A percentile compares a stretch with the other conserved stretches of the same genome.
phyloP scores from a whole-genome alignment of 2,797 vertebrate genomes.

The Phyllotis vaccarum region DNA sequence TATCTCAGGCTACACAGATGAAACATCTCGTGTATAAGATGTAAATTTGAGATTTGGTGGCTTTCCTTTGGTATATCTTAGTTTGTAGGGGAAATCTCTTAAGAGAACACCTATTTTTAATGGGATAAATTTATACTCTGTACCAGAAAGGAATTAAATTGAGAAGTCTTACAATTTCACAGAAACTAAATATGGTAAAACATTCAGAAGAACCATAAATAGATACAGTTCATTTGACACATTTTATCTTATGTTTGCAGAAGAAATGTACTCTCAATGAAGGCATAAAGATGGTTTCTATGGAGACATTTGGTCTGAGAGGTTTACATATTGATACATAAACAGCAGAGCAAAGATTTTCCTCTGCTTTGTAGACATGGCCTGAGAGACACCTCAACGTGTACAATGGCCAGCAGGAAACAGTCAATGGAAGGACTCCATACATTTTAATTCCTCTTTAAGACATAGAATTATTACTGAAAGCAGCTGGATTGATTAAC shows the following conservation, averaged over 20 bases:
- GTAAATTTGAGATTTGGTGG: neutral
- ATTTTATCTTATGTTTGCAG: conserved; percentile 57
- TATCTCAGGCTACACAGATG: neutral
- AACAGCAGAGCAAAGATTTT: neutral
- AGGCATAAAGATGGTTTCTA: conserved; percentile 48
- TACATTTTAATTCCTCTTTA: neutral
- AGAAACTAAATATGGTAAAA: conserved; percentile 61
- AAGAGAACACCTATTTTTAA: conserved; percentile 62
- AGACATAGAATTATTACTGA: neutral
- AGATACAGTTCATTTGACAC: conserved; percentile 60
- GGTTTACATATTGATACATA: conserved; percentile 10
- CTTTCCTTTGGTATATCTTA: conserved; percentile 18
- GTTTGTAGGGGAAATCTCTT: conserved; percentile 24
- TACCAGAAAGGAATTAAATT: conserved; percentile 59
- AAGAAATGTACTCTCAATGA: conserved; percentile 59
- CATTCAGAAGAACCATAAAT: conserved; percentile 59
- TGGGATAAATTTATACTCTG: conserved; percentile 60
- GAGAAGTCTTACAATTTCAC: conserved; percentile 64
- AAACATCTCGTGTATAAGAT: neutral
- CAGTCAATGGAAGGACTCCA: neutral
- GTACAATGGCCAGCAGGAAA: too few relatives aligned
- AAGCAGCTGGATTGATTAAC: neutral
- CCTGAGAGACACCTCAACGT: neutral
- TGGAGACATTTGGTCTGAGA: conserved; percentile 60
- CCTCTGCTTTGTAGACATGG: neutral